phyloP scores from a whole-genome alignment of 64 coral and sea anemone species.

The Pocillopora verrucosa region DNA sequence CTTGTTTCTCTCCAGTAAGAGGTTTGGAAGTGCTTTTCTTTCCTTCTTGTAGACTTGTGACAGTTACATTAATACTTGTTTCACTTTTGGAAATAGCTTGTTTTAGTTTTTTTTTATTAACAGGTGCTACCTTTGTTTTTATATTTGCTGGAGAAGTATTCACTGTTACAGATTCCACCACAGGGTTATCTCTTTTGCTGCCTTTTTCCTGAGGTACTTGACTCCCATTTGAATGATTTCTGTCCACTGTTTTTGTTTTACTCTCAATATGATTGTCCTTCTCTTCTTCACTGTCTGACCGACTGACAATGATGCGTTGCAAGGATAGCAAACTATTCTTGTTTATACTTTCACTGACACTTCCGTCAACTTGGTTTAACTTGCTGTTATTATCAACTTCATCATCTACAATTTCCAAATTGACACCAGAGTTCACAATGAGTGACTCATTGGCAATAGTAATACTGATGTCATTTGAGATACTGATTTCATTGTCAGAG shows the following conservation, averaged over 20 bases:
- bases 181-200: background rate
- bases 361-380: background rate
- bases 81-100: background rate
- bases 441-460: slow-evolving; percentile 31
- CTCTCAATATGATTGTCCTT: background rate
- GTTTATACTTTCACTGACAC: background rate
- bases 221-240: background rate
- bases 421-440: background rate
- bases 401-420: background rate
- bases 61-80: background rate
- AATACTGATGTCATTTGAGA: slow-evolving; percentile 26
- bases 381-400: background rate
- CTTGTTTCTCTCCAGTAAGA: background rate
- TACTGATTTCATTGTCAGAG: slow-evolving; percentile 13
- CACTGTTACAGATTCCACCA: background rate
- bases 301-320: slow-evolving; percentile 23
- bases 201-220: background rate
- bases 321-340: background rate
- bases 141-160: background rate
- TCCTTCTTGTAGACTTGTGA: background rate
- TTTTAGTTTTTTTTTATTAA: background rate
- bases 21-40: background rate
- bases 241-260: background rate
- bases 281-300: slow-evolving; percentile 25
- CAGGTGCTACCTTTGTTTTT: background rate